Conservation (phyloP, 2,797 vertebrate species). For the Manis javanica region DNA sequence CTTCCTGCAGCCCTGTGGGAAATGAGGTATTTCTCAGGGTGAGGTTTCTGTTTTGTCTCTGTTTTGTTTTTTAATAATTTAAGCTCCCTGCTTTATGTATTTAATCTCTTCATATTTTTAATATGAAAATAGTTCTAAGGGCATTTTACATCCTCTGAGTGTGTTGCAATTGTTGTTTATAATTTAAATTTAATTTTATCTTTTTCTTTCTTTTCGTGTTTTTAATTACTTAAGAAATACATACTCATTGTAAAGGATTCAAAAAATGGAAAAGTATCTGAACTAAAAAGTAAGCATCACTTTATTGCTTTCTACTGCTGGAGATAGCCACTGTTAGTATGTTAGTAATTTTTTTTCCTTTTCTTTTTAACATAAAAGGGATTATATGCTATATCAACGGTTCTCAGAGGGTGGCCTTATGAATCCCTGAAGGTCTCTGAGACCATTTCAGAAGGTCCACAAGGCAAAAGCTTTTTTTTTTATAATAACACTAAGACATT, state of each 20-base stretch:
- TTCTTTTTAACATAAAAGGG: background rate
- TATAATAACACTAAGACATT: background rate
- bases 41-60: constrained; percentile 51
- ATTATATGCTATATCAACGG: background rate
- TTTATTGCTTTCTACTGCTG: background rate
- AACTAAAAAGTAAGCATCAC: background rate
- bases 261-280: background rate
- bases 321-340: background rate
- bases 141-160: constrained; percentile 40
- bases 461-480: background rate
- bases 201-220: constrained; percentile 75
- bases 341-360: background rate
- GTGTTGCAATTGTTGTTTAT: constrained; percentile 57
- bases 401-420: background rate
- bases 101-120: constrained; percentile 73
- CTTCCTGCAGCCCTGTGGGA: constrained; percentile 55
- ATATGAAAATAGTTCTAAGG: background rate
- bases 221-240: constrained; percentile 75
- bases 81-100: constrained; percentile 69
- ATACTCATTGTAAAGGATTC: constrained; percentile 31
- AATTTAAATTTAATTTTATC: constrained; percentile 61
- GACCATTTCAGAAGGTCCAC: background rate
- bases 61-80: constrained; percentile 73
- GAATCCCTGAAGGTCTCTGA: background rate
- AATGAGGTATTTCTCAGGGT: constrained; percentile 23